Base-by-base conservation (phyloP, 2,797 vertebrate genomes). In the Neosilurus hyrtlii region DNA sequence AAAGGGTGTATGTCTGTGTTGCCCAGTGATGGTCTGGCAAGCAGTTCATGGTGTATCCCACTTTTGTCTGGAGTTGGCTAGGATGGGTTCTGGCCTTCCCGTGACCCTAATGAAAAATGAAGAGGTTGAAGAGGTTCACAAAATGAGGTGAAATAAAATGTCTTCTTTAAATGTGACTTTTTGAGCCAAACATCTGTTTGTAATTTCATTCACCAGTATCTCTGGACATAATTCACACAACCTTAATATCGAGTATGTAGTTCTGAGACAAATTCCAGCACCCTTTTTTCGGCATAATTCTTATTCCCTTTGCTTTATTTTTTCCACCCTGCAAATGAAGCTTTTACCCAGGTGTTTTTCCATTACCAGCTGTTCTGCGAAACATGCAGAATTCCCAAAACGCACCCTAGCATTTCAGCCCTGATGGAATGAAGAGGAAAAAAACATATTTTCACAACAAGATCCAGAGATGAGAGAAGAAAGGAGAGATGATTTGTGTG, bases 311-410 rank as follows among this genome's bases (percentile, higher is more conserved):
- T 26, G 4, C 1, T 37, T 57, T 71, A 3, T 26, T 51, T 54
- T 15, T 54, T 70, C 22, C 52, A 52, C 15, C 37, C 56, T 26
- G 30, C 4, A 61, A 9, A 9, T 16, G 7, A 22, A 65, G 26
- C 74, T 68, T 30, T 77, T 43, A 52, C 12, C 26, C 81, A 75
- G 62, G 20, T 57, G 22, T 5, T 62, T 77, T 78, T 83, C 65
- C 24, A 43, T 43, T 59, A 43, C 9, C 18, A 68, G 37, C 22
- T 22, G 56, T 52, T 70, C 6, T 57, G 37, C 18, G 11, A 15
- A 1, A 20, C 30, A 24, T 57, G 18, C 74, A 35, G 54, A 77
- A 70, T 83, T 77, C 74, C 63, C 18, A n/a, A 16, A 6, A 14
- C 18, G 10, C 73, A 51, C 12, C 35, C 24, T 5, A 70, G 65